Percentiles rank a stretch among this genome's conserved stretches.
Evolutionary conservation across 2,888 invertebrate genomes (phyloP).

Genomic region (Watsonalla cultraria): DNA sequence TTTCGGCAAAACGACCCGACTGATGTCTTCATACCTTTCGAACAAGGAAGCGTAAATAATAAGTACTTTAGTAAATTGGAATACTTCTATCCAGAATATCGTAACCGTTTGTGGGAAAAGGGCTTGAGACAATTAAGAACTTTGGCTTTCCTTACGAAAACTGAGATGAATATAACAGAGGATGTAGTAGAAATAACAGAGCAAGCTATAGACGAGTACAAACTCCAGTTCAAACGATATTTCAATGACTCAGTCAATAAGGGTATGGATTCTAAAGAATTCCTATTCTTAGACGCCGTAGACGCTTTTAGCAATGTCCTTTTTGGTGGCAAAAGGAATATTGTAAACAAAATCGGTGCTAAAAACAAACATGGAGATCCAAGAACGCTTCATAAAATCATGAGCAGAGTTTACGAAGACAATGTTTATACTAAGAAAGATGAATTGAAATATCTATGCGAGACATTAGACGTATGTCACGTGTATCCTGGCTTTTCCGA

Average conservation of each 20-base stretch:
- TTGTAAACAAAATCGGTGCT: neutral
- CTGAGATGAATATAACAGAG: neutral
- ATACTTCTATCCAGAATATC: neutral
- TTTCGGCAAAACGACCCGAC: neutral
- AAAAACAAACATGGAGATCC: neutral
- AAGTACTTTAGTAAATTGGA: neutral
- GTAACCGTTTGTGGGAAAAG: neutral
- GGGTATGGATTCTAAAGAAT: neutral
- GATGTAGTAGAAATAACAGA: neutral
- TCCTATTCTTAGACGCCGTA: neutral
- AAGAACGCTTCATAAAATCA: conserved; percentile 4
- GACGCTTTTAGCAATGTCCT: neutral
- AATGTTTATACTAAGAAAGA: conserved; percentile 21
- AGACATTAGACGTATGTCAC: conserved; percentile 27
- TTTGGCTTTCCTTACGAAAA: neutral
- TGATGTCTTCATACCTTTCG: neutral
- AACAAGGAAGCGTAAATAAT: neutral
- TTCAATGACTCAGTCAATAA: neutral
- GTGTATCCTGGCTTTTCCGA: conserved; percentile 36
- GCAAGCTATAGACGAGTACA: neutral
- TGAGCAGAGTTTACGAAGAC: conserved; percentile 9
- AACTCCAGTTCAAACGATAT: neutral
- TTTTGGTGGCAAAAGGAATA: neutral
- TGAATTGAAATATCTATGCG: conserved; percentile 30
- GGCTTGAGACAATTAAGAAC: neutral